Conservation (phyloP, 2,797 vertebrate species). For the Aselliscus stoliczkanus region DNA sequence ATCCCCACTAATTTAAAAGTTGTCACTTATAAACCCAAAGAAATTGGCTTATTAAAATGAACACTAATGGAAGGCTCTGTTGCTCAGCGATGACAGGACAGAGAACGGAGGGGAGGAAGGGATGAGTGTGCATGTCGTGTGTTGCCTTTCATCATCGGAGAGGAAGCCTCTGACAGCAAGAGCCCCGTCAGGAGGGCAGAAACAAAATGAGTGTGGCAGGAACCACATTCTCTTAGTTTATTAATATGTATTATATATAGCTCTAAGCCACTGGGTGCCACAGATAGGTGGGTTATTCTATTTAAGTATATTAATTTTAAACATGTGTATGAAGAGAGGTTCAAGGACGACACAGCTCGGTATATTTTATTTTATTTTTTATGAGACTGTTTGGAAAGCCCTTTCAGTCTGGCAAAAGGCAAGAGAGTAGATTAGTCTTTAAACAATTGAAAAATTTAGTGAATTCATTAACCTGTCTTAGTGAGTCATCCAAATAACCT, state of each 20-base stretch:
- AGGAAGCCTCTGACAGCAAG: constrained; percentile 43
- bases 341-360: constrained; percentile 37
- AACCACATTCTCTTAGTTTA: not conserved
- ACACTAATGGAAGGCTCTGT: constrained; percentile 22
- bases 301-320: constrained; percentile 47
- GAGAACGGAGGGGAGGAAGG: not conserved
- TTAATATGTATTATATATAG: constrained; percentile 34
- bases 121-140: not conserved
- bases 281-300: not conserved
- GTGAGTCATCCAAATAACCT: constrained; percentile 21
- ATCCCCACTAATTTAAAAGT: constrained; percentile 61
- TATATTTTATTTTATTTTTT: constrained; percentile 43
- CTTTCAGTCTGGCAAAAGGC: not conserved
- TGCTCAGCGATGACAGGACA: constrained; percentile 44
- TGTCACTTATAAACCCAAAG: constrained; percentile 46
- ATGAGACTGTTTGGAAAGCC: constrained; percentile 2
- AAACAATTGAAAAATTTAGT: constrained; percentile 48
- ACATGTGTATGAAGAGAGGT: constrained; percentile 16
- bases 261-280: constrained; percentile 1
- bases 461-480: constrained; percentile 26
- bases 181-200: not conserved
- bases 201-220: constrained; percentile 16
- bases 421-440: constrained; percentile 31
- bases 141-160: constrained; percentile 49
- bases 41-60: constrained; percentile 57